Conservation (phyloP, 2,797 vertebrate genomes). For the Pelochelys cantorii region DNA sequence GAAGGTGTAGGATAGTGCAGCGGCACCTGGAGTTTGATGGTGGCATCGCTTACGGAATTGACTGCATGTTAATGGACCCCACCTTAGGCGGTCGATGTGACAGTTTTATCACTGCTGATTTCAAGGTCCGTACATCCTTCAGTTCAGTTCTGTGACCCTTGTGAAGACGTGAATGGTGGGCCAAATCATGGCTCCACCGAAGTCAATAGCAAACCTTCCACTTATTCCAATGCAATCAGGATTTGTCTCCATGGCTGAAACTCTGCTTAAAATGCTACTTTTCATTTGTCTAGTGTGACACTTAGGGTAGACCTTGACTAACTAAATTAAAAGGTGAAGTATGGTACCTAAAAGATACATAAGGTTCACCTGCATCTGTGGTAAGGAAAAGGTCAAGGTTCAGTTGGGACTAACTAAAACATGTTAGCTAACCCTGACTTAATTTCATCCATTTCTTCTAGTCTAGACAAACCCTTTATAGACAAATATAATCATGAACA, state of each 20-base stretch:
- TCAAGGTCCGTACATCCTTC: constrained; percentile 78
- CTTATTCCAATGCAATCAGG: rapidly evolving
- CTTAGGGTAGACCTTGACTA: neutral
- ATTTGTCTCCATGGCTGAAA: neutral
- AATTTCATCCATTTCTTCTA: neutral
- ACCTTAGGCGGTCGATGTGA: constrained; percentile 92
- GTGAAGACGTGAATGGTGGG: rapidly evolving
- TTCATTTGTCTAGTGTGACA: neutral
- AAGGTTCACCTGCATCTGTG: rapidly evolving
- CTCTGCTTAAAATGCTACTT: neutral
- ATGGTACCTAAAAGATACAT: neutral
- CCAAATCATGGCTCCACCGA: neutral
- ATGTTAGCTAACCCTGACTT: neutral
- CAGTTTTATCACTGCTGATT: constrained; percentile 72
- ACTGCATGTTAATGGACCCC: constrained; percentile 91
- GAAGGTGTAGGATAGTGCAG: constrained; percentile 86
- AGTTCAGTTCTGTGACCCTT: neutral
- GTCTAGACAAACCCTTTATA: neutral
- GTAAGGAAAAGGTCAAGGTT: rapidly evolving
- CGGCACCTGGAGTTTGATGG: constrained; percentile 86
- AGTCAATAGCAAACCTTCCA: rapidly evolving
- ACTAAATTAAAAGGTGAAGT: neutral
- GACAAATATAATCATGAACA: neutral
- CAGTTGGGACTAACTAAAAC: neutral
- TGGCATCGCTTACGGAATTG: constrained; percentile 90